phyloP scores from a whole-genome alignment of 2,888 invertebrate genomes.

The Drosophila acutilabella region DNA sequence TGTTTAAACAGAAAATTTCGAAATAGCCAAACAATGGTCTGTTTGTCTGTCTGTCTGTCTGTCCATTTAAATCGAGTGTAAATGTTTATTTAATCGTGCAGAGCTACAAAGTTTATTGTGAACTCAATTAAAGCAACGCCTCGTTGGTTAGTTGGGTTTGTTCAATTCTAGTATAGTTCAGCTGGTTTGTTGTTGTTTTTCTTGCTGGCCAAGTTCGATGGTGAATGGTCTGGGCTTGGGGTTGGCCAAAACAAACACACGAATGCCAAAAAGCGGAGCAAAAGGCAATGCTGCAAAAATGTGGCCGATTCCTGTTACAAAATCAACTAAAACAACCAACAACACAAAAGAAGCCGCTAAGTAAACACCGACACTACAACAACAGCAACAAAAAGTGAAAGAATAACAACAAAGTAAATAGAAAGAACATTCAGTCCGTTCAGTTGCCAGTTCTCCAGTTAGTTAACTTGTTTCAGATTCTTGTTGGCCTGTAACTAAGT shows the following conservation, averaged over 20 bases:
- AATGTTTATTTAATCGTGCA: slow-evolving; percentile 61
- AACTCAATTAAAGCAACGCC: slow-evolving; percentile 61
- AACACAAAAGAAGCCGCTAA: slow-evolving; percentile 61
- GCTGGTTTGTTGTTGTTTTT: slow-evolving; percentile 2
- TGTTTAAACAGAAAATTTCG: slow-evolving; percentile 30
- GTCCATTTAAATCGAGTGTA: slow-evolving; percentile 57
- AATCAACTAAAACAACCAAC: slow-evolving; percentile 52
- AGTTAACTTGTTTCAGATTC: slow-evolving; percentile 38
- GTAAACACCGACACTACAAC: slow-evolving; percentile 52
- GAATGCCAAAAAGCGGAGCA: slow-evolving; percentile 35
- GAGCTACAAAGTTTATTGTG: slow-evolving; percentile 52
- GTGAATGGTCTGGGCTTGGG: background rate
- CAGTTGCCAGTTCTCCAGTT: slow-evolving; percentile 16
- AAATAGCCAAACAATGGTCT: slow-evolving; percentile 26
- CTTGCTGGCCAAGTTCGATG: slow-evolving; percentile 5
- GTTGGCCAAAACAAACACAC: slow-evolving; percentile 41
- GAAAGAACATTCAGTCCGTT: slow-evolving; percentile 46
- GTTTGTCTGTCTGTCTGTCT: slow-evolving; percentile 14
- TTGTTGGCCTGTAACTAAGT: slow-evolving; percentile 38
- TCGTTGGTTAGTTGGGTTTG: slow-evolving; percentile 44
- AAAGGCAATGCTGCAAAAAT: slow-evolving; percentile 52
- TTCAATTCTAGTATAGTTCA: slow-evolving; percentile 3
- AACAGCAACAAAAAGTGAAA: slow-evolving; percentile 22
- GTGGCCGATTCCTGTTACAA: slow-evolving; percentile 54
- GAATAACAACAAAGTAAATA: slow-evolving; percentile 39